Base-by-base conservation (phyloP, 2,113 vertebrate species). In the Sorex araneus region DNA sequence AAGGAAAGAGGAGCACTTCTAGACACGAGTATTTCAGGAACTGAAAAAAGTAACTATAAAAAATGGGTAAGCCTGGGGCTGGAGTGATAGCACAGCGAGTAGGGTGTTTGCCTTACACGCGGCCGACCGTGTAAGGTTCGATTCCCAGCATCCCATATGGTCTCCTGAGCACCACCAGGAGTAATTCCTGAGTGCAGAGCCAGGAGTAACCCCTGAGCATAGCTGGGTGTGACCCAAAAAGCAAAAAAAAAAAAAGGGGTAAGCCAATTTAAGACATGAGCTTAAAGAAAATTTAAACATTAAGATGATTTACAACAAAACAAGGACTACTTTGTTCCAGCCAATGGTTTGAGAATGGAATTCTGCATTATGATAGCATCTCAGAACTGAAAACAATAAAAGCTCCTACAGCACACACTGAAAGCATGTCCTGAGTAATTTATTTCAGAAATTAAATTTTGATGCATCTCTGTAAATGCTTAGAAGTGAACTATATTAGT, bases 301-400 rank as follows among this genome's bases (percentile, higher is more conserved):
- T 36, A n/a, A n/a, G n/a, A n/a, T n/a, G n/a, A 83, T 76, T n/a
- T 21, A 69, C 4, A 83, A 40, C 40, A 50, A 1, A 30, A 50
- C 45, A 8, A 34, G 34, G 5, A 36, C 12, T 45, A 36, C 12
- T 45, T 27, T 75, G 47, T 50, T 54, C n/a, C 66, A 63, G 66
- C 28, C n/a, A 74, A n/a, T 27, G 63, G 74, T 85, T 71, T 50
- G 23, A 89, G 57, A 82, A 85, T 45, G 8, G 18, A 34, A 74
- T 87, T 89, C 54, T 54, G 40, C 40, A 40, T 54, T 19, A 54
- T 67, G 66, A 67, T n/a, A 67, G 66, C 13, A 16, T 60, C 21
- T 83, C 9, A 71, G 71, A 76, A 92, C 13, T 75, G n/a, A 95
- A 36, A 27, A 74, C 19, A 87, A 57, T 79, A 63, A 34, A 34